phyloP scores from a whole-genome alignment of 1,140 invertebrate species.

The Calephelis nemesis region DNA sequence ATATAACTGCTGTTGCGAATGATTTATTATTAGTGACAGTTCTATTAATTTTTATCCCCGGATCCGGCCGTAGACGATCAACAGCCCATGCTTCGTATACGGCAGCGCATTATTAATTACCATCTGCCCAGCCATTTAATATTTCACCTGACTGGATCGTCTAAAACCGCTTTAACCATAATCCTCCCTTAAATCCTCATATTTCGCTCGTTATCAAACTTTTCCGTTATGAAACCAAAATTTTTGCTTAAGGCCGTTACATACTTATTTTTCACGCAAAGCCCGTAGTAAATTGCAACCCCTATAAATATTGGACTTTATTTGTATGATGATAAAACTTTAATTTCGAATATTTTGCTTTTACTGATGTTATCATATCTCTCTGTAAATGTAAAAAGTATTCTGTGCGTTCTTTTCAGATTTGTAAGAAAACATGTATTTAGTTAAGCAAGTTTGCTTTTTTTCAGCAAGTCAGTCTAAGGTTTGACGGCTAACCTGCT shows the following conservation, averaged over 20 bases:
- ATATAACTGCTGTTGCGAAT: no score
- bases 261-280: constrained; percentile 17
- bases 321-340: constrained; percentile 11
- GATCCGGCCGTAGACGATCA: constrained; percentile 46
- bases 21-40: neutral
- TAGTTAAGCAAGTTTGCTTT: no score
- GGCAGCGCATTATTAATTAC: constrained; percentile 67
- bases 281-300: constrained; percentile 1
- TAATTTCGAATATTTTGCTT: constrained; percentile 13
- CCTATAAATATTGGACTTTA: constrained; percentile 11
- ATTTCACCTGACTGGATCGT: constrained; percentile 64
- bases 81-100: constrained; percentile 32
- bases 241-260: constrained; percentile 17
- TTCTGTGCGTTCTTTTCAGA: neutral
- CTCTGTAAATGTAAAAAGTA: neutral
- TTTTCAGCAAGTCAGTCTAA: no score
- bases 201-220: constrained; percentile 38
- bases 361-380: neutral
- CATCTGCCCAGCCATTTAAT: constrained; percentile 60
- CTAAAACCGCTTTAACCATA: constrained; percentile 48
- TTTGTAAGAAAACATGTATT: neutral
- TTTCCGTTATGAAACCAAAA: constrained; percentile 19
- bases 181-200: constrained; percentile 57
- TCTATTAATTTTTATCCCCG: constrained; percentile 17
- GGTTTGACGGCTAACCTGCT: no score